A percentile compares a stretch with the other conserved stretches of the same genome.
These are phyloP conservation scores for Tipula helvola DNA, from an alignment of 2,888 invertebrate species.

Conservation along the genomic window DNA sequence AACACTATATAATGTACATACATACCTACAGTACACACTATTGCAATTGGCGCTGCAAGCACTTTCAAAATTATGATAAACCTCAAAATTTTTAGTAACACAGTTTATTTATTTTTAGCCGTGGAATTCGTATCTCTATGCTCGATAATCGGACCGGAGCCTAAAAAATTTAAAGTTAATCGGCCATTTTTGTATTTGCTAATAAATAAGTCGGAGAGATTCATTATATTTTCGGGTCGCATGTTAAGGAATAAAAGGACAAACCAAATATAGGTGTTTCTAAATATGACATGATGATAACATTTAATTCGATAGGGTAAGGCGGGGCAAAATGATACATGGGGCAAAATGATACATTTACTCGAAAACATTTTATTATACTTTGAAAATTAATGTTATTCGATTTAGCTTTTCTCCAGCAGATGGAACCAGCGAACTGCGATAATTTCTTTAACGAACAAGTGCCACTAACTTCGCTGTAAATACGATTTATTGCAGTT, in stretches of 20 bases:
- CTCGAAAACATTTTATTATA: no score
- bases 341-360: no score
- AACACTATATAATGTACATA: no score
- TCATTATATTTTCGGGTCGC: neutral
- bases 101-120: neutral
- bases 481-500: no score
- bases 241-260: neutral
- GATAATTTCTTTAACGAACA: no score
- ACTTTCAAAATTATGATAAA: neutral
- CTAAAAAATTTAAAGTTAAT: neutral
- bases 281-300: no score
- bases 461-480: no score
- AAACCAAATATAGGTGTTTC: neutral
- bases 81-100: neutral
- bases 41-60: neutral
- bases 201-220: neutral
- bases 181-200: neutral
- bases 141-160: neutral
- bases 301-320: no score
- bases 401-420: no score
- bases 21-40: neutral
- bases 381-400: no score
- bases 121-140: neutral
- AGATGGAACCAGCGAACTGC: no score
- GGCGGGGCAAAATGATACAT: no score